A percentile compares a stretch with the other conserved stretches of the same genome.
Conservation (phyloP, 2,888 invertebrate species). For the Ditula angustiorana region DNA sequence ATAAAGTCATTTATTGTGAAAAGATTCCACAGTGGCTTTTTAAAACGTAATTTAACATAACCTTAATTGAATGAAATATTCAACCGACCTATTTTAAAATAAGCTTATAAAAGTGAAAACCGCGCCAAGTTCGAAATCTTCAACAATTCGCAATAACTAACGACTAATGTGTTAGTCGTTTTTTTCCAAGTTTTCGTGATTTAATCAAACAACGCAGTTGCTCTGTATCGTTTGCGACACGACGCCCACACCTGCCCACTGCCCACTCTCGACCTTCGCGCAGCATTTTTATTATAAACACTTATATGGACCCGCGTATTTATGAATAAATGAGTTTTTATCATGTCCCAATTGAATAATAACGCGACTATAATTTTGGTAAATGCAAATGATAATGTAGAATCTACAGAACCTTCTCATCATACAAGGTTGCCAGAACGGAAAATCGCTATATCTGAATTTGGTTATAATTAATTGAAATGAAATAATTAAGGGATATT, state of each 20-base stretch:
- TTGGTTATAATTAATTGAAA: too few species aligned
- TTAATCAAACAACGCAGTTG: background rate
- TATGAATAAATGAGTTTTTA: constrained; percentile 28
- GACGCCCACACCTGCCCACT: constrained; percentile 33
- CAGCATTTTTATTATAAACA: constrained; percentile 29
- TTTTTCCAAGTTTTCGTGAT: constrained; percentile 15
- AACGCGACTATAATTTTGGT: background rate
- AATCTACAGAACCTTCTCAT: too few species aligned
- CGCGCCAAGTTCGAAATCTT: background rate
- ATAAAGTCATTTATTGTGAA: too few species aligned
- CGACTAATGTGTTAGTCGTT: background rate
- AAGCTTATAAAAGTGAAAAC: too few species aligned
- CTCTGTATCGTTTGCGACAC: constrained; percentile 28
- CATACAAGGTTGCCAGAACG: too few species aligned
- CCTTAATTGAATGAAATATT: too few species aligned
- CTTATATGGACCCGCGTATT: constrained; percentile 34
- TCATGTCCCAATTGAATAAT: constrained; percentile 8
- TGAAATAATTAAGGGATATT: too few species aligned
- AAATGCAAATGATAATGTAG: background rate
- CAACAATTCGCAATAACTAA: background rate
- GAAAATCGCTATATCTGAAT: too few species aligned
- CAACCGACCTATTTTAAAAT: too few species aligned
- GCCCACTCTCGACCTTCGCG: constrained; percentile 24
- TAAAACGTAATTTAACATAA: too few species aligned
- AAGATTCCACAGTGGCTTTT: too few species aligned